phyloP scores from a whole-genome alignment of 2,113 vertebrate genomes.

The Pseudorectes ferrugineus region DNA sequence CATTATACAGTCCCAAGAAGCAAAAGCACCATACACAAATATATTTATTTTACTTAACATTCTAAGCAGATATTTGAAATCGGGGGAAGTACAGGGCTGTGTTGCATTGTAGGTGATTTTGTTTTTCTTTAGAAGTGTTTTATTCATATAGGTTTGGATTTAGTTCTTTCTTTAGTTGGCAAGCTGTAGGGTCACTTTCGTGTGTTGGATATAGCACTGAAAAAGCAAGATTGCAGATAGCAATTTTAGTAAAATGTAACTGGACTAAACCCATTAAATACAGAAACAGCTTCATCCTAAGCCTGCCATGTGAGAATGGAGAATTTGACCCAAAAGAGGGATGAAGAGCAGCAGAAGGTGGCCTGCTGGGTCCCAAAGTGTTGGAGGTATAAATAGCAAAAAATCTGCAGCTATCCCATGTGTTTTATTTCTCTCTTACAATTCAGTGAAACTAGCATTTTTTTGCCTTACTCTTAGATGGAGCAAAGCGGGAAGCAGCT shows the following conservation, averaged over 20 bases:
- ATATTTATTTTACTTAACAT: not conserved
- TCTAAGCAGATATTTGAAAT: not conserved
- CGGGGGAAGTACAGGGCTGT: not conserved
- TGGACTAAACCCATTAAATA: not conserved
- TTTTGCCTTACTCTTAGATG: not conserved
- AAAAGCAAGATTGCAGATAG: not conserved
- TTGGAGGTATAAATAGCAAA: not conserved
- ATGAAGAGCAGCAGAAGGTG: not conserved
- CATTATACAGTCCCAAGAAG: not conserved
- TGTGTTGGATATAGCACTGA: not conserved
- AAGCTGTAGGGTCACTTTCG: not conserved
- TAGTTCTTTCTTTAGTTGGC: not conserved
- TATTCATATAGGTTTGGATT: not conserved
- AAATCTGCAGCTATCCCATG: not conserved
- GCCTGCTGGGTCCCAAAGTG: not conserved
- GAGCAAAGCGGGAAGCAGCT: not conserved
- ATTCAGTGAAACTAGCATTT: not conserved
- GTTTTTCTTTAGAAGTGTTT: not conserved
- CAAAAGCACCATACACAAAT: not conserved
- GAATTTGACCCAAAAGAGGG: not conserved
- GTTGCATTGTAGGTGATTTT: not conserved
- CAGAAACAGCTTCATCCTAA: not conserved
- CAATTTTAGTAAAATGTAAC: not conserved
- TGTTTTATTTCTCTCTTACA: constrained; percentile 12
- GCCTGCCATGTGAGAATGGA: not conserved